These are phyloP conservation scores for Saccopteryx leptura DNA, from an alignment of 2,113 vertebrate genomes.

Conservation along the genomic window DNA sequence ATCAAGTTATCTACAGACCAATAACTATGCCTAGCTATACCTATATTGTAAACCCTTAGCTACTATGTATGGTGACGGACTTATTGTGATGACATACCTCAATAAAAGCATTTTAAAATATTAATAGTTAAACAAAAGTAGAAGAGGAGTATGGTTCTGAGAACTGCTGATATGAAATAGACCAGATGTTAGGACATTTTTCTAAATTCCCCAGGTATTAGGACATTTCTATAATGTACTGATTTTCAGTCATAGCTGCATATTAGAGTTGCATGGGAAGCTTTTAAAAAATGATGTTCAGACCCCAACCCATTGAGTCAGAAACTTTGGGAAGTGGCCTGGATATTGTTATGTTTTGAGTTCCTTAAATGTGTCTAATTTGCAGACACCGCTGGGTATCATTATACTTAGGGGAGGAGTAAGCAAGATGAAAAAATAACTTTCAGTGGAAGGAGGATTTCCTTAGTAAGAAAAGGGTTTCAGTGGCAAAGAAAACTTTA, in stretches of 20 bases:
- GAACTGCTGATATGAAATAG: background rate
- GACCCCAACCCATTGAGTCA: background rate
- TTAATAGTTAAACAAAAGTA: slow-evolving; percentile 5
- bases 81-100: background rate
- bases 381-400: background rate
- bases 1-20: background rate
- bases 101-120: background rate
- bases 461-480: background rate
- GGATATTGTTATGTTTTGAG: background rate
- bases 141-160: background rate
- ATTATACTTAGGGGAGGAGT: background rate
- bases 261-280: background rate
- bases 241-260: background rate
- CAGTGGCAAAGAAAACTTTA: background rate
- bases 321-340: background rate
- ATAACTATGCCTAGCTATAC: background rate
- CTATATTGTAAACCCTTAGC: slow-evolving; percentile 6
- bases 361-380: background rate
- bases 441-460: background rate
- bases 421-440: slow-evolving; percentile 21
- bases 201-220: background rate
- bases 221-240: background rate
- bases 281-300: slow-evolving; percentile 27
- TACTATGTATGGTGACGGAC: background rate
- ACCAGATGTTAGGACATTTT: background rate